Evolutionary conservation across 92 coral and sea anemone species (phyloP).

Genomic region (Siderastrea siderea): DNA sequence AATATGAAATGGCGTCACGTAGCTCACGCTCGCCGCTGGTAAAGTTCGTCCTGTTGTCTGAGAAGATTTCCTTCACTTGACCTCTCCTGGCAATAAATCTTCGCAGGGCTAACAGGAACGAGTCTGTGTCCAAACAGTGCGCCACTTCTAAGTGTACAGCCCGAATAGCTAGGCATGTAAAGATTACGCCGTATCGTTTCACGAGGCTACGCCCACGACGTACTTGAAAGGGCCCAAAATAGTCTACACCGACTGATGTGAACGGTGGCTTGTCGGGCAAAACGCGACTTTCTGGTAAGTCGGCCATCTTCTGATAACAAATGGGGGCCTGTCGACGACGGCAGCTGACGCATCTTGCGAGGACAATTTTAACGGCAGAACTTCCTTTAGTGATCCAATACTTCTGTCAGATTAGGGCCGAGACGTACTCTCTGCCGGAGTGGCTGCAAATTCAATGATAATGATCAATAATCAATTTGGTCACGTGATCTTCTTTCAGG

Average conservation of each 20-base stretch:
- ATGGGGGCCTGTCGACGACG: neutral
- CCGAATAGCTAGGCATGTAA: conserved; percentile 30
- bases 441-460: conserved; percentile 1
- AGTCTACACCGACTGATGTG: conserved; percentile 24
- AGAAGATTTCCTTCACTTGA: conserved; percentile 23
- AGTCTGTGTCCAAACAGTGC: conserved; percentile 31
- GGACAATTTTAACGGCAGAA: conserved; percentile 12
- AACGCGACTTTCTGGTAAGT: conserved; percentile 36
- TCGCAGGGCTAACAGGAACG: conserved; percentile 33
- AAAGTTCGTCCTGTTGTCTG: conserved; percentile 39
- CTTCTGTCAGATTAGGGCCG: neutral
- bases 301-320: conserved; percentile 38
- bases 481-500: conserved; percentile 14
- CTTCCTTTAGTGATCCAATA: conserved; percentile 36
- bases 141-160: conserved; percentile 47
- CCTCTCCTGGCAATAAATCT: conserved; percentile 35
- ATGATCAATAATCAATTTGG: neutral
- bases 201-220: conserved; percentile 9
- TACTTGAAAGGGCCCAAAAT: conserved; percentile 35
- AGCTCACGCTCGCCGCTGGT: conserved; percentile 31
- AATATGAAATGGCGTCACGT: neutral
- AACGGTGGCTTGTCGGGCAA: conserved; percentile 41
- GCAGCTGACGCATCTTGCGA: conserved; percentile 22
- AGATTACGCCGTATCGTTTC: conserved; percentile 26
- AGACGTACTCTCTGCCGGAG: conserved; percentile 23